Evolutionary conservation across 2,888 invertebrate genomes (phyloP).

Genomic region (Penaeus monodon): DNA sequence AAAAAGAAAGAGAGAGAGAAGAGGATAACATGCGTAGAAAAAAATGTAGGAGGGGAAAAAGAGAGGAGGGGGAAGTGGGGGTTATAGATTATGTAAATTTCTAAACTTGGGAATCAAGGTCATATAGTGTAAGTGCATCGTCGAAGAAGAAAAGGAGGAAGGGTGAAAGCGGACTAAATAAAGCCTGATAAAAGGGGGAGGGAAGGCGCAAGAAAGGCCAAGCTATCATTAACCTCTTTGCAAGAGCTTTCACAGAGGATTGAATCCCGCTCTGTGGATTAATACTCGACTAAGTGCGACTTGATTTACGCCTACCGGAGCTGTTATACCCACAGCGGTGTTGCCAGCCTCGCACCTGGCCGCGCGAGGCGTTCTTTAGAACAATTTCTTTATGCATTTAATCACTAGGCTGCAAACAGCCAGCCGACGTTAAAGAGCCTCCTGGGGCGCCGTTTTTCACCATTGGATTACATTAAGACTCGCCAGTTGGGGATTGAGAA

Average conservation of each 20-base stretch:
- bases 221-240: slow-evolving; percentile 44
- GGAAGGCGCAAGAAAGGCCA: slow-evolving; percentile 6
- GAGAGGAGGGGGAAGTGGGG: too few relatives aligned
- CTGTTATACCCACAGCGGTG: slow-evolving; percentile 33
- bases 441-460: neutral
- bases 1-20: neutral
- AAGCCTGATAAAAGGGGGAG: too few relatives aligned
- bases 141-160: too few relatives aligned
- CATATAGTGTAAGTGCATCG: slow-evolving; percentile 3
- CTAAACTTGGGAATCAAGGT: slow-evolving; percentile 5
- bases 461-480: neutral
- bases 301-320: slow-evolving; percentile 41
- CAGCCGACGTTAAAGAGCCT: neutral
- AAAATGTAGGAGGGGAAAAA: too few relatives aligned
- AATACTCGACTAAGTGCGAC: slow-evolving; percentile 49
- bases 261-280: slow-evolving; percentile 43
- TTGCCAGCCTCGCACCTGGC: slow-evolving; percentile 25
- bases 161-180: too few relatives aligned
- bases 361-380: neutral
- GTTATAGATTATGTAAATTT: slow-evolving; percentile 18
- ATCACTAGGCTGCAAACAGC: too few relatives aligned
- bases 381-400: too few relatives aligned
- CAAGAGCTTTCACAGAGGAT: slow-evolving; percentile 47
- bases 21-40: too few relatives aligned
- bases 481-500: slow-evolving; percentile 4